phyloP scores from a whole-genome alignment of 2,888 invertebrate genomes.

The Orthosia incerta region DNA sequence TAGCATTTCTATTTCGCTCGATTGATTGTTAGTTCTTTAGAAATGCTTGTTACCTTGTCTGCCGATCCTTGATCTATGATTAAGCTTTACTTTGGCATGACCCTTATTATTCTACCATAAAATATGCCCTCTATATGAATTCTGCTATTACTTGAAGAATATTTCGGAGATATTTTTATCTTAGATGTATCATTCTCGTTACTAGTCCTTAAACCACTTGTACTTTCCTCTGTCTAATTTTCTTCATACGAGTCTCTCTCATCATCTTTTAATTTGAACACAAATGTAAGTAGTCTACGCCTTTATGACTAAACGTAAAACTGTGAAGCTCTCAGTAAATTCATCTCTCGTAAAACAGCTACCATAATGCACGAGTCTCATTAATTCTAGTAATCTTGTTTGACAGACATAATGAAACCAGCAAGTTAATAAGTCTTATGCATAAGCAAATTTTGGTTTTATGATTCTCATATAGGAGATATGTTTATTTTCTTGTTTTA shows the following conservation, averaged over 20 bases:
- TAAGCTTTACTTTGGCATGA: too few species aligned
- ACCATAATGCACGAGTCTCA: constrained; percentile 51
- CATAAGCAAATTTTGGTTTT: constrained; percentile 44
- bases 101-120: neutral
- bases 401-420: constrained; percentile 53
- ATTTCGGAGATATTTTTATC: too few species aligned
- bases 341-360: constrained; percentile 29
- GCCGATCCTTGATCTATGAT: too few species aligned
- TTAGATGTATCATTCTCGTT: neutral
- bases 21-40: too few species aligned
- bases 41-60: too few species aligned
- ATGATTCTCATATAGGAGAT: neutral
- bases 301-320: constrained; percentile 34
- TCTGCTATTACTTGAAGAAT: neutral
- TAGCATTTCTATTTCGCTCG: too few species aligned
- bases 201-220: neutral
- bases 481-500: constrained; percentile 12
- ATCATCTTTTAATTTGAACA: constrained; percentile 7
- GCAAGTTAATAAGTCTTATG: constrained; percentile 49
- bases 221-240: constrained; percentile 2
- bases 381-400: constrained; percentile 62
- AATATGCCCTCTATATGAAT: neutral
- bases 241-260: neutral
- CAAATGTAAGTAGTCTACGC: neutral
- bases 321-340: constrained; percentile 36